Evolutionary conservation across 2,113 vertebrate genomes (phyloP).

Genomic region (Zootoca vivipara): DNA sequence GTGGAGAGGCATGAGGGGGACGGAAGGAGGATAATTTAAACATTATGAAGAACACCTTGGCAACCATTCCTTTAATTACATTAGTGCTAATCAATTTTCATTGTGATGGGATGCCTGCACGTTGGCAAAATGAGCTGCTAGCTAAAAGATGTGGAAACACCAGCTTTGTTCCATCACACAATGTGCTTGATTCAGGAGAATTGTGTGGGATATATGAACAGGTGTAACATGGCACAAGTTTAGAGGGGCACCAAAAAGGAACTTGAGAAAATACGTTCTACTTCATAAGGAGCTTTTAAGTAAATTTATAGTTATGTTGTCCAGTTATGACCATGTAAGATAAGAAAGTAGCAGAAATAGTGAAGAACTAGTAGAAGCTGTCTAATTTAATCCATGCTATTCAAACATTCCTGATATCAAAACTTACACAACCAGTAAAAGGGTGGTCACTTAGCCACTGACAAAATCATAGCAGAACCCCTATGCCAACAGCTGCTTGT

Average conservation of each 20-base stretch:
- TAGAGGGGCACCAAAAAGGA: background rate
- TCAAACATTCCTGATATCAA: background rate
- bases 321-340: background rate
- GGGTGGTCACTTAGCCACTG: background rate
- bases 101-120: background rate
- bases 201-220: background rate
- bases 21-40: background rate
- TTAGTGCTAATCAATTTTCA: conserved; percentile 20
- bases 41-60: conserved; percentile 2
- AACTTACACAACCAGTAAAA: background rate
- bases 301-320: background rate
- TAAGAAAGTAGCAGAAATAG: background rate
- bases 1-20: background rate
- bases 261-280: accelerated
- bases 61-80: conserved; percentile 34
- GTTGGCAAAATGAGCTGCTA: background rate
- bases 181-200: background rate
- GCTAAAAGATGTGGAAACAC: background rate
- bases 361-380: background rate
- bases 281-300: background rate
- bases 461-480: background rate
- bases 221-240: background rate
- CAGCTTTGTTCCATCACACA: background rate
- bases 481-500: background rate
- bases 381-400: background rate